A percentile compares a stretch with the other conserved stretches of the same genome.
Conservation (phyloP, 2,113 vertebrate species). For the Pardalotus punctatus region DNA sequence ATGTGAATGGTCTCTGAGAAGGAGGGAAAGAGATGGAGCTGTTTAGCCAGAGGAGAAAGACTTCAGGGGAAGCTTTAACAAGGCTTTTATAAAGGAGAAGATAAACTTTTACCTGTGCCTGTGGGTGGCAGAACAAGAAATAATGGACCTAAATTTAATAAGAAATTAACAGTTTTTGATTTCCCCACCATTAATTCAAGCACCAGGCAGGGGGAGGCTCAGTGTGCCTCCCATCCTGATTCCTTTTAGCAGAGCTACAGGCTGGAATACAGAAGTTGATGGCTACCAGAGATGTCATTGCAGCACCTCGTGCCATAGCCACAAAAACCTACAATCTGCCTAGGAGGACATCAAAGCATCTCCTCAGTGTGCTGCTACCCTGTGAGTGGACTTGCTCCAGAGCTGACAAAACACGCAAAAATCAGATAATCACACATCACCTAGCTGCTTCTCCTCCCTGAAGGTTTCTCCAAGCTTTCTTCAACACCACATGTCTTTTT, state of each 20-base stretch:
- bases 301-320: neutral
- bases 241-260: neutral
- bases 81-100: neutral
- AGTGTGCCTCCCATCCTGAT: neutral
- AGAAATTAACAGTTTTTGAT: neutral
- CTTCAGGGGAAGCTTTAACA: neutral
- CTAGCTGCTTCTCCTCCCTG: neutral
- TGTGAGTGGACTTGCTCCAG: neutral
- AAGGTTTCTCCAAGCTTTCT: neutral
- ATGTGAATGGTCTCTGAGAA: neutral
- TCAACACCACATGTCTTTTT: neutral
- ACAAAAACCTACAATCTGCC: neutral
- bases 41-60: neutral
- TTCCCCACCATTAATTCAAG: neutral
- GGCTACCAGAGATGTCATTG: neutral
- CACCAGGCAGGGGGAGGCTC: accelerated
- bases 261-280: neutral
- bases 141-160: neutral
- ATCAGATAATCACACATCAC: neutral
- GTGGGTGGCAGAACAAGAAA: neutral
- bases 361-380: neutral
- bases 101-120: neutral
- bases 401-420: neutral
- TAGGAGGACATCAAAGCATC: neutral
- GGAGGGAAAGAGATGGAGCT: neutral